Conservation (phyloP, 2,888 invertebrate genomes). For the Idaea dimidiata region DNA sequence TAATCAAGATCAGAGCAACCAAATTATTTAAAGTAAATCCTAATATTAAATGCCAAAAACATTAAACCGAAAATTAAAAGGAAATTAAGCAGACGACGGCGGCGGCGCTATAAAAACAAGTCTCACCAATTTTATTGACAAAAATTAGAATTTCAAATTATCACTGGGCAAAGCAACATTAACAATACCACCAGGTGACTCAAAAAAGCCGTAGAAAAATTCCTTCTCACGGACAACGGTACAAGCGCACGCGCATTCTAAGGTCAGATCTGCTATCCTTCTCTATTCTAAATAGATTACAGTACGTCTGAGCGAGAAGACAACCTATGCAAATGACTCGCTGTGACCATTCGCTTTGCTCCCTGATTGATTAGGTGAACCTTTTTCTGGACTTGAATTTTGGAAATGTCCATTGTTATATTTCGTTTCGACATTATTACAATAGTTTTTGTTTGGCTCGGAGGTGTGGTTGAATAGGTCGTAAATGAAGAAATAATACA, state of each 20-base stretch:
- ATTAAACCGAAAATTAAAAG: neutral
- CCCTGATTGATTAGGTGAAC: slow-evolving; percentile 75
- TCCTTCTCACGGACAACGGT: slow-evolving; percentile 75
- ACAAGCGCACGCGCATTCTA: slow-evolving; percentile 64
- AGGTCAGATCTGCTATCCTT: slow-evolving; percentile 54
- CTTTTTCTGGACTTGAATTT: slow-evolving; percentile 56
- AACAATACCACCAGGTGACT: slow-evolving; percentile 53
- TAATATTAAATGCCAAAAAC: neutral
- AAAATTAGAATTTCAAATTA: slow-evolving; percentile 22
- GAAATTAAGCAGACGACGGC: neutral
- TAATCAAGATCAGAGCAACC: neutral
- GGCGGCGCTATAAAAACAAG: neutral
- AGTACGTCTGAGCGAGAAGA: slow-evolving; percentile 39
- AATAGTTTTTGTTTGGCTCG: slow-evolving; percentile 40
- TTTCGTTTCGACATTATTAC: slow-evolving; percentile 47
- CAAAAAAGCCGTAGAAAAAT: slow-evolving; percentile 61
- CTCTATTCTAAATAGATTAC: slow-evolving; percentile 27
- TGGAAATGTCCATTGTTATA: slow-evolving; percentile 56
- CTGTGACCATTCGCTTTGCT: slow-evolving; percentile 57
- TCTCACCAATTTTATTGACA: neutral
- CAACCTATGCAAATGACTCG: slow-evolving; percentile 60
- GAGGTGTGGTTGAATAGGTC: slow-evolving; percentile 52
- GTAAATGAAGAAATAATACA: slow-evolving; percentile 14
- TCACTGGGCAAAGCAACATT: slow-evolving; percentile 34
- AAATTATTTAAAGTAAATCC: slow-evolving; percentile 1